Conservation (phyloP, 2,113 vertebrate genomes). For the Paedocypris sp. region DNA sequence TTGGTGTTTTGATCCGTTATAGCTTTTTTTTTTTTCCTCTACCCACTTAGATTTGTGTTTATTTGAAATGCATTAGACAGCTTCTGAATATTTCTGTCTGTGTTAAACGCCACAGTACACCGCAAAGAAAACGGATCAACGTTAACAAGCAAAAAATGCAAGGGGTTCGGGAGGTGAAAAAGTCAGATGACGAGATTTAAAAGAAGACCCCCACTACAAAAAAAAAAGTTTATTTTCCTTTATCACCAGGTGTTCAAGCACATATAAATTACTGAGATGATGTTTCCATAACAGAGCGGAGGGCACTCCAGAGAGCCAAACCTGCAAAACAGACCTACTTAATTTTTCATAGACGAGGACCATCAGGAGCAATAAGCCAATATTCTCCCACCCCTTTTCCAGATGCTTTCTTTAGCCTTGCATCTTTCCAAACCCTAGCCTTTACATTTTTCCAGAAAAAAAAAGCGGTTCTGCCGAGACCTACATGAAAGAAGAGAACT, state of each 20-base stretch:
- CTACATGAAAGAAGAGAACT: slow-evolving; percentile 90
- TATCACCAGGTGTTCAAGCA: slow-evolving; percentile 85
- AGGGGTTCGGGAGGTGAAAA: slow-evolving; percentile 31
- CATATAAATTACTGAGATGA: slow-evolving; percentile 87
- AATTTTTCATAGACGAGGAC: slow-evolving; percentile 93
- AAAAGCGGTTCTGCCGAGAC: slow-evolving; percentile 74
- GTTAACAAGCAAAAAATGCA: too few species aligned
- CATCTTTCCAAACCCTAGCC: slow-evolving; percentile 80
- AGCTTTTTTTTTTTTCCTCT: slow-evolving; percentile 39
- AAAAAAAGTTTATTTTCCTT: slow-evolving; percentile 70
- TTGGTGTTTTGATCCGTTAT: slow-evolving; percentile 57
- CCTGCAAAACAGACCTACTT: slow-evolving; percentile 93
- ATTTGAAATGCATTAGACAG: slow-evolving; percentile 21
- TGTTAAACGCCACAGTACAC: too few species aligned
- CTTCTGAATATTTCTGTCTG: background rate
- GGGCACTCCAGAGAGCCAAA: slow-evolving; percentile 82
- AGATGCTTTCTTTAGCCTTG: slow-evolving; percentile 89
- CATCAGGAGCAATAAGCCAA: slow-evolving; percentile 92
- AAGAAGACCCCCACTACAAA: too few species aligned
- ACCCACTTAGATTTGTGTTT: slow-evolving; percentile 15
- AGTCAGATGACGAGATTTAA: slow-evolving; percentile 43
- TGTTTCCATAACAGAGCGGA: slow-evolving; percentile 90
- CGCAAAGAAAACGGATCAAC: too few species aligned
- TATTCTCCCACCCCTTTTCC: slow-evolving; percentile 90
- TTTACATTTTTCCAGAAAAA: slow-evolving; percentile 62